Conservation (phyloP, 2,113 vertebrate genomes). For the Columba janthina region DNA sequence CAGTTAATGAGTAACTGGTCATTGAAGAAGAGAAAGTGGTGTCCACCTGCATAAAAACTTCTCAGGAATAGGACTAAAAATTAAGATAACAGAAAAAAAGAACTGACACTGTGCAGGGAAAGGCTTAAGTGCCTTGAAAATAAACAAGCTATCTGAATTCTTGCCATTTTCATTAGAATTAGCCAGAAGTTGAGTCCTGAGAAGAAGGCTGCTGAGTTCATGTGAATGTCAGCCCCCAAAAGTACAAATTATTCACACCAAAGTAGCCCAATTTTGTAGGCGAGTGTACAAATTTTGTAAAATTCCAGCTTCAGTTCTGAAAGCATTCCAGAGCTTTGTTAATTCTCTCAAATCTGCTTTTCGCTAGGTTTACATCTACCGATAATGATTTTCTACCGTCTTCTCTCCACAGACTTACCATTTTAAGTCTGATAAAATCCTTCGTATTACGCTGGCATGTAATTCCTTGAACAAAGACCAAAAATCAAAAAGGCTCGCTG, state of each 20-base stretch:
- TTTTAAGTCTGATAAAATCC: conserved; percentile 11
- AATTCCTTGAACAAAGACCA: conserved; percentile 20
- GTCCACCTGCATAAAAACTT: background rate
- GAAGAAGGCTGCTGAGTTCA: background rate
- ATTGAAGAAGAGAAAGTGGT: background rate
- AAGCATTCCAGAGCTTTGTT: background rate
- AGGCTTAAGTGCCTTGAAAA: background rate
- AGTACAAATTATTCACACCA: background rate
- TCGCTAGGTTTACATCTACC: background rate
- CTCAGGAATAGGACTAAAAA: background rate
- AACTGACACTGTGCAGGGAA: background rate
- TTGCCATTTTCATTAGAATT: background rate
- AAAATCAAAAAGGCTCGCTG: background rate
- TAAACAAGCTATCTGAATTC: background rate
- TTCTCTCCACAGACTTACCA: background rate
- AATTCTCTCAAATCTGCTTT: conserved; percentile 10
- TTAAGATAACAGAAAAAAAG: background rate
- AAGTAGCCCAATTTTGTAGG: background rate
- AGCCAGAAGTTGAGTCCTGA: background rate
- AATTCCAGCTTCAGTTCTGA: background rate
- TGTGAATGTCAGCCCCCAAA: background rate
- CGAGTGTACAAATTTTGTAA: background rate
- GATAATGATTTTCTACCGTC: conserved; percentile 5
- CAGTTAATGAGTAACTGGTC: background rate
- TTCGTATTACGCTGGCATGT: background rate